Base-by-base conservation (phyloP, 2,113 vertebrate genomes). In the Campylomormyrus numenius region DNA sequence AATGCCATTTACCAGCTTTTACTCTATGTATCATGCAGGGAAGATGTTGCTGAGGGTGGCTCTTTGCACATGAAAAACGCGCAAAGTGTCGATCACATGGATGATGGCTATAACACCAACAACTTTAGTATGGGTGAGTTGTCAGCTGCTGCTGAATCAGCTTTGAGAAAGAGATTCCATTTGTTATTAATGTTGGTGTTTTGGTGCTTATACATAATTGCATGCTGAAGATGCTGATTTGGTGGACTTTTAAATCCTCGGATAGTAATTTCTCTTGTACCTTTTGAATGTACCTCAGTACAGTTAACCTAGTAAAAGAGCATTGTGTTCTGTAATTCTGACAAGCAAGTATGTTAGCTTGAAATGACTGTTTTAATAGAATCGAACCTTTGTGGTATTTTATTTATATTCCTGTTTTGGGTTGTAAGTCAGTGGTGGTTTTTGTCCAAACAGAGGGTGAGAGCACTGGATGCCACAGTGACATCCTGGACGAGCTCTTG, bases 101-200 rank as follows among this genome's bases (percentile, higher is more conserved):
- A 97, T 70, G 98, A 97, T 91, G 97, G 97, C 1, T 93, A 92
- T 90, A 49, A 93, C 3, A 95, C 94, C 53, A 98, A 96, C 93
- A 94, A 94, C 8, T 99, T 98, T 91, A 95, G 31, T 91, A 99
- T 98, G 49, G 98, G 98, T 99, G 95, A 94, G 96, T 91, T 7
- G 35, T 31, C 31, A 49, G 1, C 27, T 42, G 13, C 9, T 31
- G 35, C 31, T 42, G 77, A 42, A 85, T 53, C 17, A 39, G 19
- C 58, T 39, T 6, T 52, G 19, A 24, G 74, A 58, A 35, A 11
- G 2, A 17, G 80, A 39, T 27, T 46, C 21, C 19, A 49, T 45
- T 77, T 45, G 58, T 27, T 66, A 66, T 66, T 10, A 66, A 66
- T 66, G 62, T 70, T 39, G 35, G 35, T 39, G 70, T 77, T 70